These are phyloP conservation scores for Psittacus erithacus DNA, from an alignment of 2,113 vertebrate species.

Conservation along the genomic window DNA sequence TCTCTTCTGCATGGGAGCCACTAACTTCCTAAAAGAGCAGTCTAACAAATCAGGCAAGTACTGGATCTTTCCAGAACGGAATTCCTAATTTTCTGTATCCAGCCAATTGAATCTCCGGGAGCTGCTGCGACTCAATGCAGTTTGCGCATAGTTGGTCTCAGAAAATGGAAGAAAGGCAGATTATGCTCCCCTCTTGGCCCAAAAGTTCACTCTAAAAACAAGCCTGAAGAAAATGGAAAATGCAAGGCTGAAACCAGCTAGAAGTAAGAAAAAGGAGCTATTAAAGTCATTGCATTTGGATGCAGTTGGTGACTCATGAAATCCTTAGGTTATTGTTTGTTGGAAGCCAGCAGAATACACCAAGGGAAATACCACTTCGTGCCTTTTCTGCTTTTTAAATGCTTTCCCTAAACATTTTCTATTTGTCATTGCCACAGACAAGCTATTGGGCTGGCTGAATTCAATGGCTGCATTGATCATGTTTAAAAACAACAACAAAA, in stretches of 20 bases:
- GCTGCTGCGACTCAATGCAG: background rate
- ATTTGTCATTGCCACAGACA: background rate
- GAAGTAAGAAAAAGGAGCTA: background rate
- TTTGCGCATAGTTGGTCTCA: background rate
- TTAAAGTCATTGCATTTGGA: background rate
- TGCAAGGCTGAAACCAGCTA: background rate
- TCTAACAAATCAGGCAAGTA: background rate
- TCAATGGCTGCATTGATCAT: background rate
- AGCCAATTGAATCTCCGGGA: background rate
- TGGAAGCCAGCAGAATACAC: background rate
- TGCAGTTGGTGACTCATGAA: background rate
- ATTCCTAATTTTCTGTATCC: background rate
- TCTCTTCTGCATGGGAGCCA: background rate
- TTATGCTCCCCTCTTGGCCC: background rate
- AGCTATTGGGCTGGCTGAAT: background rate
- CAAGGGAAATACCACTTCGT: background rate
- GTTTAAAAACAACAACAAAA: background rate
- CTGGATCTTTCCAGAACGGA: background rate
- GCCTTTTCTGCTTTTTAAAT: background rate
- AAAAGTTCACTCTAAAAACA: background rate
- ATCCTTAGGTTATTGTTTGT: background rate
- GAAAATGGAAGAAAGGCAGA: background rate
- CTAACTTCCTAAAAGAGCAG: background rate
- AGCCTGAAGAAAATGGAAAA: background rate
- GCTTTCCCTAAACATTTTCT: background rate